Conservation (phyloP, 2,797 vertebrate species). For the Coluber constrictor region DNA sequence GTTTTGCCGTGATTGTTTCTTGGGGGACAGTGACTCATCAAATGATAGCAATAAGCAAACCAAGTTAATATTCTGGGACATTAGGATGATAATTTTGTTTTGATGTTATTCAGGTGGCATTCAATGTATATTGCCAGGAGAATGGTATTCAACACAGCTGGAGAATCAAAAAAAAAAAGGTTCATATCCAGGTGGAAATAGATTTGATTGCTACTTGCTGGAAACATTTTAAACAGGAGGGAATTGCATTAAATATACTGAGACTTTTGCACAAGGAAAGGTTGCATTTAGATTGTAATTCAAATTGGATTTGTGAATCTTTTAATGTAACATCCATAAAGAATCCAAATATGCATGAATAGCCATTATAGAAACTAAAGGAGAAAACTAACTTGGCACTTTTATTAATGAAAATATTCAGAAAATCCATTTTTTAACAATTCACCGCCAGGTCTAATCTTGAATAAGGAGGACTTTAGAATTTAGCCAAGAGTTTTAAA, state of each 20-base stretch:
- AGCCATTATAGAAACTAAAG: conserved; percentile 29
- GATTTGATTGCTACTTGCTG: neutral
- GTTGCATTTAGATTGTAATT: conserved; percentile 33
- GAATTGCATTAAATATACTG: conserved; percentile 5
- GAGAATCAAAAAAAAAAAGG: conserved; percentile 1
- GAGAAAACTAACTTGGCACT: conserved; percentile 36
- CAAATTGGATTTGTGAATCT: conserved; percentile 12
- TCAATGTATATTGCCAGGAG: neutral
- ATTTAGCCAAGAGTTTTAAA: conserved; percentile 38
- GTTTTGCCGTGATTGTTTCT: neutral
- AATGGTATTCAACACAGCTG: conserved; percentile 2
- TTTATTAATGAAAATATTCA: conserved; percentile 57
- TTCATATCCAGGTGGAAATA: neutral
- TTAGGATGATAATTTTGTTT: conserved; percentile 4
- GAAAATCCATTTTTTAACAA: conserved; percentile 46
- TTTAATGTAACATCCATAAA: conserved; percentile 3
- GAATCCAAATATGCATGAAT: conserved; percentile 30
- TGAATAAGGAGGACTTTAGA: conserved; percentile 39
- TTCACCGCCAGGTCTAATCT: conserved; percentile 40
- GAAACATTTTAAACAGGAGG: conserved; percentile 1
- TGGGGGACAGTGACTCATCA: neutral
- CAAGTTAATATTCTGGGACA: neutral
- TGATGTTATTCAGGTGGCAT: neutral
- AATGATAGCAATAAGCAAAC: neutral
- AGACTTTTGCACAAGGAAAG: conserved; percentile 1